phyloP scores from a whole-genome alignment of 1,140 invertebrate genomes.

The Scaptomyza pallida region DNA sequence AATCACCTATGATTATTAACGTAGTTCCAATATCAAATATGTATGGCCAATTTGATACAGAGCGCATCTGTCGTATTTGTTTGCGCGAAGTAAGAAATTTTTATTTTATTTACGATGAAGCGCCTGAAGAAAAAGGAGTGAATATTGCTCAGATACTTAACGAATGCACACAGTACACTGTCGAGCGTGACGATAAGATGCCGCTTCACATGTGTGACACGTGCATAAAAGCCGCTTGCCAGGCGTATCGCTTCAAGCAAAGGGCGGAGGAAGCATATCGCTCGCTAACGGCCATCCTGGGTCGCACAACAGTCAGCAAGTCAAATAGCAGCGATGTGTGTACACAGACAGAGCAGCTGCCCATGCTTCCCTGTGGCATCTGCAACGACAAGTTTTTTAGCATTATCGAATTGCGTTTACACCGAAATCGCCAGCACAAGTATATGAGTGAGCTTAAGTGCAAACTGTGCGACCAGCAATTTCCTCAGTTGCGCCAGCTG shows the following conservation, averaged over 20 bases:
- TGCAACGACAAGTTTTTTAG: constrained; percentile 70
- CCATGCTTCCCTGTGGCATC: constrained; percentile 68
- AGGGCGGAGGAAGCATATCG: constrained; percentile 70
- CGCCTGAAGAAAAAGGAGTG: constrained; percentile 57
- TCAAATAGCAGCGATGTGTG: constrained; percentile 44
- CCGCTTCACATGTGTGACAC: constrained; percentile 67
- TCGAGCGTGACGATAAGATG: constrained; percentile 61
- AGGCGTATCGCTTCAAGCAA: constrained; percentile 72
- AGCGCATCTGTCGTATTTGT: constrained; percentile 74
- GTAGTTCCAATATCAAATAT: constrained; percentile 27
- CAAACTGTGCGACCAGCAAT: constrained; percentile 60
- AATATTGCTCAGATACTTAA: constrained; percentile 69
- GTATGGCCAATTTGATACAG: constrained; percentile 45
- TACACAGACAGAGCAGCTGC: constrained; percentile 72
- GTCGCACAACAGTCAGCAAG: constrained; percentile 31
- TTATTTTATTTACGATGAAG: constrained; percentile 73
- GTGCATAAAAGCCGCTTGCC: constrained; percentile 63
- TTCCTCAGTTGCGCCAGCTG: constrained; percentile 59
- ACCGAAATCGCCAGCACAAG: constrained; percentile 54
- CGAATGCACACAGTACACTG: constrained; percentile 72
- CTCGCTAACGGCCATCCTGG: constrained; percentile 55
- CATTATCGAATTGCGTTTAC: constrained; percentile 59
- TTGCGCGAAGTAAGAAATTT: constrained; percentile 56
- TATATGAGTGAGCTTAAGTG: constrained; percentile 55
- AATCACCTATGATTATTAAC: background rate